phyloP scores from a whole-genome alignment of 92 coral and sea anemone genomes.

The Porites cylindrica region DNA sequence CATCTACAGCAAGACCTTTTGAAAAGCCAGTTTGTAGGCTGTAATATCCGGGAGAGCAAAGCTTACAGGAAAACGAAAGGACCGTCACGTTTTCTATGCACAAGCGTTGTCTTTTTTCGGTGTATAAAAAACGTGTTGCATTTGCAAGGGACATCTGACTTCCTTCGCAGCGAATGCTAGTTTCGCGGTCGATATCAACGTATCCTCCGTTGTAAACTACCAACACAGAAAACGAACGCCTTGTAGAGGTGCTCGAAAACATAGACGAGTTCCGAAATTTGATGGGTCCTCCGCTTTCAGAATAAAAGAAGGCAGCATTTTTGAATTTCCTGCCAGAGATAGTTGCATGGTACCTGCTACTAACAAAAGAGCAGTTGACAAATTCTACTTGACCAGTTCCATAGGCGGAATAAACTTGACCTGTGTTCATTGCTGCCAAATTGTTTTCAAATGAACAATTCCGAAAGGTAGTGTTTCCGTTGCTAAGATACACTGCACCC shows the following conservation, averaged over 20 bases:
- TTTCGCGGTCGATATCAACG: conserved; percentile 47
- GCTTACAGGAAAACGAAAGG: conserved; percentile 49
- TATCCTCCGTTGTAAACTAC: conserved; percentile 63
- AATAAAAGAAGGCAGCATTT: conserved; percentile 38
- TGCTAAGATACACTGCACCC: conserved; percentile 51
- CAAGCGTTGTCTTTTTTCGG: conserved; percentile 11
- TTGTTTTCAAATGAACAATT: conserved; percentile 67
- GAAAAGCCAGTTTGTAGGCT: conserved; percentile 65
- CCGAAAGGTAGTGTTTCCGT: conserved; percentile 44
- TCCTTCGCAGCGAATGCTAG: conserved; percentile 51
- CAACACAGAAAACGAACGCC: conserved; percentile 22
- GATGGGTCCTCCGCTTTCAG: conserved; percentile 51
- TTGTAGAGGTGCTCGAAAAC: conserved; percentile 8
- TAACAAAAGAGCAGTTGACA: conserved; percentile 19
- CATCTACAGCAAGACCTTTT: conserved; percentile 40
- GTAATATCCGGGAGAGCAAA: conserved; percentile 62
- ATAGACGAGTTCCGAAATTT: conserved; percentile 32
- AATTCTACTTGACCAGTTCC: conserved; percentile 49
- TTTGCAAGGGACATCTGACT: conserved; percentile 65
- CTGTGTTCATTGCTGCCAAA: conserved; percentile 12
- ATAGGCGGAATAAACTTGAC: conserved; percentile 40
- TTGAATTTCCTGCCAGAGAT: background rate
- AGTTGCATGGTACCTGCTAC: background rate
- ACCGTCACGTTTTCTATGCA: conserved; percentile 55
- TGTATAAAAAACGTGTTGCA: conserved; percentile 30